Base-by-base conservation (phyloP, 2,888 invertebrate genomes). In the Trissolcus japonicus region DNA sequence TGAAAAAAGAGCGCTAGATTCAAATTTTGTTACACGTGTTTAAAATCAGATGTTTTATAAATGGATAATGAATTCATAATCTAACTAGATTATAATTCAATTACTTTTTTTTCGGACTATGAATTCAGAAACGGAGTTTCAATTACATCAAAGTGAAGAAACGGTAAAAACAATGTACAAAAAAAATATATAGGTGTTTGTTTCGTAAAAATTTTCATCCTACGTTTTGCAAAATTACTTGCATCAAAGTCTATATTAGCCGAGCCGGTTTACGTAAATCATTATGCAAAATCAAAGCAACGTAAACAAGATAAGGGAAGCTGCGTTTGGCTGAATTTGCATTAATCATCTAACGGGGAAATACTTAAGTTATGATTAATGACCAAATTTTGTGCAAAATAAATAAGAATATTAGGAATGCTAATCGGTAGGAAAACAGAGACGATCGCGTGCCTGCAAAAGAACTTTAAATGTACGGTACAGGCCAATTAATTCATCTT, bases 231-330 rank as follows among this genome's bases (percentile, higher is more conserved):
- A 46, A n/a, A 54, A 60, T 60, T 48, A 13, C n/a, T 48, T 48
- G 14, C 60, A 60, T 60, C 60, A 46, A 60, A 66, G 51, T 40
- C 35, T 29, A 21, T 35, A 54, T 54, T 54, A 60, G 48, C 48
- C 35, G 16, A 68, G 60, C 40, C 60, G 54, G 54, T 60, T 69
- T 56, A 56, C 56, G 35, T 41, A 54, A 55, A 69, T 69, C 69
- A 60, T 56, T 56, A 56, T 69, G 61, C 50, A 69, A 55, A 69
- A 61, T 19, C 48, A 55, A 69, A 60, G 40, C 50, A 54, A 55
- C 16, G n/a, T 19, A 50, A 61, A 60, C 29, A 53, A 60, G 35
- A 67, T 60, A 59, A 67, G 43, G 59, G 46, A 67, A 60, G 53
- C 14, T 29, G 25, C n/a, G 51, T 29, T 43, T 6, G 13, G 16